Evolutionary conservation across 2,888 invertebrate species (phyloP).

Genomic region (Leucoptera coffeella): DNA sequence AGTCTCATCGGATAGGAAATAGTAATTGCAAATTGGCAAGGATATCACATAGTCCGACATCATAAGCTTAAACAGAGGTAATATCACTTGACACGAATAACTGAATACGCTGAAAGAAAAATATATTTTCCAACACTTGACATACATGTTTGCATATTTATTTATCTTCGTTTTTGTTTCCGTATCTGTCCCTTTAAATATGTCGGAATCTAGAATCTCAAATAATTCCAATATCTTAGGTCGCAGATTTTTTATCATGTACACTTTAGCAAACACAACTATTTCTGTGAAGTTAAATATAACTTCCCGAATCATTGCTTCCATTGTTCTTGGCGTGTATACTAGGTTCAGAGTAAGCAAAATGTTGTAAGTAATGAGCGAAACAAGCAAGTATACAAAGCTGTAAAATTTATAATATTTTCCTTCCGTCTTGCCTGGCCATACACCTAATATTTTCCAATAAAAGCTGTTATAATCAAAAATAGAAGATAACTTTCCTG

Average conservation of each 20-base stretch:
- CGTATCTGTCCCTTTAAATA: conserved; percentile 16
- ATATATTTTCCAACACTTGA: conserved; percentile 13
- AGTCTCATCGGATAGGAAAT: conserved; percentile 20
- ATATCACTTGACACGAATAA: conserved; percentile 13
- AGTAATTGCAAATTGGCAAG: conserved; percentile 28
- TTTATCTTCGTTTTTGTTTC: conserved; percentile 10
- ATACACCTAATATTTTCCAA: conserved; percentile 23
- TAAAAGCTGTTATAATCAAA: conserved; percentile 16
- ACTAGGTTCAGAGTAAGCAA: conserved; percentile 21
- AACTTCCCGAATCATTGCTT: conserved; percentile 21
- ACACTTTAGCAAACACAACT: conserved; percentile 18
- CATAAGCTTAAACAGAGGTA: conserved; percentile 14
- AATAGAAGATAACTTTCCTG: too few species aligned
- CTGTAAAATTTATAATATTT: conserved; percentile 22
- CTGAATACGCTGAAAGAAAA: too few species aligned
- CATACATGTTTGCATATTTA: conserved; percentile 10
- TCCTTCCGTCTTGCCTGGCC: conserved; percentile 14
- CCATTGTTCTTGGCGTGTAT: conserved; percentile 21
- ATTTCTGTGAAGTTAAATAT: conserved; percentile 25
- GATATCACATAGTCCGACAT: conserved; percentile 13
- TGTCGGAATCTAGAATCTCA: conserved; percentile 18
- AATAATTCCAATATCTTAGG: conserved; percentile 16
- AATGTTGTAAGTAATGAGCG: conserved; percentile 15
- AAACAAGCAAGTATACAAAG: conserved; percentile 13
- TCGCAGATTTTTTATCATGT: conserved; percentile 18